These are phyloP conservation scores for Paratilapia polleni DNA, from an alignment of 2,113 vertebrate species.

Conservation along the genomic window DNA sequence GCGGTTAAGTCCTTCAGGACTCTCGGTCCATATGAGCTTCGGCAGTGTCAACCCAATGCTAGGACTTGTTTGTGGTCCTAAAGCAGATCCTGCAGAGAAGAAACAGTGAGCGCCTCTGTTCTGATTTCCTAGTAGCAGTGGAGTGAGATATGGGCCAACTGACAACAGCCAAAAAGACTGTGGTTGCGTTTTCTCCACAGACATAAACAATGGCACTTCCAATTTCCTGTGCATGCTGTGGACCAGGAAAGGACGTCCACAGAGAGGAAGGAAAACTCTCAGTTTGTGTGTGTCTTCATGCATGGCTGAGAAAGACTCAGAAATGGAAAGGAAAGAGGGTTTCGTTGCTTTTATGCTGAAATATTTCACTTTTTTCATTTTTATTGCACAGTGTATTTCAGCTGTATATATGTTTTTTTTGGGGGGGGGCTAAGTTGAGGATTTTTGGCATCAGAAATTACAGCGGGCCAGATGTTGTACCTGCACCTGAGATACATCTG, in stretches of 20 bases:
- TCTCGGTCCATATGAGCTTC: conserved; percentile 38
- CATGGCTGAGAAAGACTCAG: conserved; percentile 12
- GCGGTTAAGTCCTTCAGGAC: conserved; percentile 24
- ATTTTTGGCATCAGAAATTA: conserved; percentile 3
- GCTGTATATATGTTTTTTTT: background rate
- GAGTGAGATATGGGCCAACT: conserved; percentile 65
- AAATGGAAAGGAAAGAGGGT: conserved; percentile 11
- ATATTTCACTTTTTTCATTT: conserved; percentile 1
- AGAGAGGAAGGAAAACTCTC: conserved; percentile 57
- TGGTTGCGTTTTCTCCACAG: conserved; percentile 67
- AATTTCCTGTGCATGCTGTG: conserved; percentile 70
- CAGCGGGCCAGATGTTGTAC: conserved; percentile 47
- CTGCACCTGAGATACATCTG: conserved; percentile 62
- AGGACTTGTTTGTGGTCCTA: conserved; percentile 49
- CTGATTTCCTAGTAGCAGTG: conserved; percentile 50
- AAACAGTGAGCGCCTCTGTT: conserved; percentile 68
- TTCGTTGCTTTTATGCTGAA: conserved; percentile 6
- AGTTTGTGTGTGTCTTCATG: conserved; percentile 7
- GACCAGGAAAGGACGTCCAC: conserved; percentile 54
- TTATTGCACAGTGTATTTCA: background rate
- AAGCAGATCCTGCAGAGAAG: conserved; percentile 35
- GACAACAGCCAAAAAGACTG: conserved; percentile 64
- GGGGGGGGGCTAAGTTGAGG: background rate
- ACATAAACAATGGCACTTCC: conserved; percentile 79
- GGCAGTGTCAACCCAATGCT: conserved; percentile 22